Base-by-base conservation (phyloP, 2,797 vertebrate genomes). In the Sarcophilus harrisii region DNA sequence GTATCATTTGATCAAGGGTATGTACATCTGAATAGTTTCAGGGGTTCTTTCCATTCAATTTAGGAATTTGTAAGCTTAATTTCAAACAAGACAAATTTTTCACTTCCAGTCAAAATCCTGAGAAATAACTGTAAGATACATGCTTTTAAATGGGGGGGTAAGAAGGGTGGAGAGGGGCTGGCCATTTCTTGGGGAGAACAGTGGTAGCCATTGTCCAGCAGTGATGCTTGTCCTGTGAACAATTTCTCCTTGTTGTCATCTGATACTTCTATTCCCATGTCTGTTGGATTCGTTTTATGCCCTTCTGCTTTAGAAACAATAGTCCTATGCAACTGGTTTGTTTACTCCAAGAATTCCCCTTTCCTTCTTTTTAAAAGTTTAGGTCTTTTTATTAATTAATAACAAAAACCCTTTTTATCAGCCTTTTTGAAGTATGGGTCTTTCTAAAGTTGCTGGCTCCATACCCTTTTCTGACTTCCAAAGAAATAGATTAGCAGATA, bases 191-290 rank as follows among this genome's bases (percentile, higher is more conserved):
- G 92, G 91, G 38, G 54, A 21, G 49, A 91, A n/a, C 59, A 55
- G 27, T 27, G 10, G 24, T 14, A 58, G 57, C 55, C 59, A 27
- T 89, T 95, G n/a, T 13, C n/a, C 57, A 90, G 58, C 59, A 32
- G 55, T 13, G 66, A 87, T 2, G 57, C 0, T n/a, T 45, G 12
- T 57, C 12, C 24, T 66, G 0, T 1, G 24, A 97, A 92, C 45
- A 89, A 21, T 13, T 96, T 92, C 92, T 91, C 95, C 97, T 98
- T 98, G 96, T 98, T 8, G 0, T 90, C 81, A 94, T 81, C 14
- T 55, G 52, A 89, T 81, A 49, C 92, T 58, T 97, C 96, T 97
- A 94, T 96, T 95, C 95, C 66, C 90, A 96, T 62, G 94, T 52
- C 95, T 58, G 94, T 93, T 87, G 30, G 92, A 73, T 93, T 97